phyloP scores from a whole-genome alignment of 37 sponge, comb jelly and placozoan species.

The Spongilla lacustris region DNA sequence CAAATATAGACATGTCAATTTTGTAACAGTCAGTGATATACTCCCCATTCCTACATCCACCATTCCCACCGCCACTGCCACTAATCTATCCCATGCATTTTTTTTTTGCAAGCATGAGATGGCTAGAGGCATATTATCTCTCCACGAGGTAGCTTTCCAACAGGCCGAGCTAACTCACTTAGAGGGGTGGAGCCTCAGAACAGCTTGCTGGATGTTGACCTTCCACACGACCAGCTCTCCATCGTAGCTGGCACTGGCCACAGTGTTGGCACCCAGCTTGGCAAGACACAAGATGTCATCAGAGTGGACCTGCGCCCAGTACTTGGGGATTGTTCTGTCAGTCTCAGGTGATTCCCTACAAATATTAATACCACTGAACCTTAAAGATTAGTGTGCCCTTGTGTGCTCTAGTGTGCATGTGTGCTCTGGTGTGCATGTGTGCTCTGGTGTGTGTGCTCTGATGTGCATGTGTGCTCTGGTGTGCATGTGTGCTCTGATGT shows the following conservation, averaged over 20 bases:
- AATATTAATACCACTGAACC: neutral
- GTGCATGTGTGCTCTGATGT: too few relatives aligned
- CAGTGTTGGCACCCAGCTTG: constrained; percentile 51
- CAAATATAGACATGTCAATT: too few relatives aligned
- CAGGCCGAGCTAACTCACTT: neutral
- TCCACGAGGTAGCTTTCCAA: neutral
- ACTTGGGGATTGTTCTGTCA: constrained; percentile 54
- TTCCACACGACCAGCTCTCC: constrained; percentile 88
- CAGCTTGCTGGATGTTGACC: constrained; percentile 47
- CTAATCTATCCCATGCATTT: too few relatives aligned
- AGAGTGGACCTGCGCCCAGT: constrained; percentile 63
- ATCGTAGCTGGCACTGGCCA: constrained; percentile 80
- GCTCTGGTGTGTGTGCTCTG: too few relatives aligned
- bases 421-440: too few relatives aligned
- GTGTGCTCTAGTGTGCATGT: too few relatives aligned
- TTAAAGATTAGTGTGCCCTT: too few relatives aligned
- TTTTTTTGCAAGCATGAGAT: too few relatives aligned
- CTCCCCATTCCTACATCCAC: neutral
- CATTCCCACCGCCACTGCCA: neutral
- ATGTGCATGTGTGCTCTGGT: too few relatives aligned
- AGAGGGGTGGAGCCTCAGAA: constrained; percentile 11
- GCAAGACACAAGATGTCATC: constrained; percentile 93
- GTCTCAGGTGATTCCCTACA: neutral
- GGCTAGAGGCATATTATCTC: neutral
- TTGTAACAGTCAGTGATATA: too few relatives aligned